Conservation (phyloP, 2,888 invertebrate species). For the Drosophila lutescens region DNA sequence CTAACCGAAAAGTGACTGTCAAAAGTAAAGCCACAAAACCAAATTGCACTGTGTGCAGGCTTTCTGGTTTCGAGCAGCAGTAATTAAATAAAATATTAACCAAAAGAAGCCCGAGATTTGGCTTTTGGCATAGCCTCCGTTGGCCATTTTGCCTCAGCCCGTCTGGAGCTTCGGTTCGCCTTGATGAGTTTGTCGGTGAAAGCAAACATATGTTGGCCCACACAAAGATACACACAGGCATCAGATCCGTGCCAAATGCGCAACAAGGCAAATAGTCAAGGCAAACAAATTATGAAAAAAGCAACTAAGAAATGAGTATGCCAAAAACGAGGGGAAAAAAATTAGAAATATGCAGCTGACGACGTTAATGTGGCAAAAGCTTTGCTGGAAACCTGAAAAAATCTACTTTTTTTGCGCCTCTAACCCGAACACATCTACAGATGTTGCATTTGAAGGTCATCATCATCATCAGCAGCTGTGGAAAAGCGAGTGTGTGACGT, state of each 20-base stretch:
- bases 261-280: slow-evolving; percentile 63
- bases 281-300: slow-evolving; percentile 51
- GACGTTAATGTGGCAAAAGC: slow-evolving; percentile 67
- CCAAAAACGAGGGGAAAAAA: slow-evolving; percentile 40
- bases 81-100: slow-evolving; percentile 51
- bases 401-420: slow-evolving; percentile 2
- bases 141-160: slow-evolving; percentile 4
- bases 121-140: slow-evolving; percentile 5
- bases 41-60: background rate
- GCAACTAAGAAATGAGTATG: slow-evolving; percentile 62
- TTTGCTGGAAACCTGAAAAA: slow-evolving; percentile 40
- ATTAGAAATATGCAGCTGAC: slow-evolving; percentile 44
- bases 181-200: slow-evolving; percentile 57
- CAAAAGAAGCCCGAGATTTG: slow-evolving; percentile 14
- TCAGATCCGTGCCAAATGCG: slow-evolving; percentile 48
- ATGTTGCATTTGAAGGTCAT: slow-evolving; percentile 53
- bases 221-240: slow-evolving; percentile 46
- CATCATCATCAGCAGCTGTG: slow-evolving; percentile 10
- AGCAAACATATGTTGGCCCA: slow-evolving; percentile 50
- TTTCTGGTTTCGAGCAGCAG: slow-evolving; percentile 14
- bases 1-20: slow-evolving; percentile 9
- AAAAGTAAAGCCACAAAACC: slow-evolving; percentile 10
- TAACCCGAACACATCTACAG: slow-evolving; percentile 6
- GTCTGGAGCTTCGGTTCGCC: slow-evolving; percentile 29
- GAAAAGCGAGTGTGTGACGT: slow-evolving; percentile 52